A percentile compares a stretch with the other conserved stretches of the same genome.
phyloP scores from a whole-genome alignment of 1,140 invertebrate species.

The Trachymyrmex septentrionalis region DNA sequence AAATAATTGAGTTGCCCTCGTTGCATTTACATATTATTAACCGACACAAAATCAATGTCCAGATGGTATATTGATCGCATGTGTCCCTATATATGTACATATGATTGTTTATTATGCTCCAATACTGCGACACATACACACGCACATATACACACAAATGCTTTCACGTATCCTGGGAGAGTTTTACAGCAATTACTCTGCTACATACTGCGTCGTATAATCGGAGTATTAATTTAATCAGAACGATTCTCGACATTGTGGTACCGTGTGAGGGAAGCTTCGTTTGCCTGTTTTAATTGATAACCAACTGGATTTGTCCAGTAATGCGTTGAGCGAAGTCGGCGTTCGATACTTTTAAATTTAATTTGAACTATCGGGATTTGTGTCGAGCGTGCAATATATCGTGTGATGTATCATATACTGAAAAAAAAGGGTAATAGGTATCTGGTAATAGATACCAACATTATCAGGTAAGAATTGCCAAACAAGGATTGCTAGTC shows the following conservation, averaged over 20 bases:
- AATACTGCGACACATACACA: too few relatives aligned
- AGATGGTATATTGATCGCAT: background rate
- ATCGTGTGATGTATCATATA: background rate
- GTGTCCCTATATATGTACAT: background rate
- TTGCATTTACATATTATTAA: background rate
- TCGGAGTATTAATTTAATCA: conserved; percentile 34
- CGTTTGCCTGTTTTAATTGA: background rate
- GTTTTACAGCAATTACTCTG: conserved; percentile 3
- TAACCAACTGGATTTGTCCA: background rate
- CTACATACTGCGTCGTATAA: background rate
- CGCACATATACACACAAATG: background rate
- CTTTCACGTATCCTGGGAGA: background rate
- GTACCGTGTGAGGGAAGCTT: background rate
- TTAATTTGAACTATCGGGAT: conserved; percentile 15
- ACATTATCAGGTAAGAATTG: too few relatives aligned
- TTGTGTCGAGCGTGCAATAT: background rate
- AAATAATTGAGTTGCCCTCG: background rate
- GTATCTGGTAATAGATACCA: too few relatives aligned
- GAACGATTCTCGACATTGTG: conserved; percentile 5
- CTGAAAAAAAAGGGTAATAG: too few relatives aligned
- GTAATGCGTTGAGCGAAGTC: background rate
- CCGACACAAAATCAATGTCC: background rate
- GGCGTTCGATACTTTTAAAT: background rate
- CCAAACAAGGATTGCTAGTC: background rate
- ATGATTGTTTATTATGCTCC: background rate